phyloP scores from a whole-genome alignment of 2,797 vertebrate species.

The Zenarchopterus dispar region DNA sequence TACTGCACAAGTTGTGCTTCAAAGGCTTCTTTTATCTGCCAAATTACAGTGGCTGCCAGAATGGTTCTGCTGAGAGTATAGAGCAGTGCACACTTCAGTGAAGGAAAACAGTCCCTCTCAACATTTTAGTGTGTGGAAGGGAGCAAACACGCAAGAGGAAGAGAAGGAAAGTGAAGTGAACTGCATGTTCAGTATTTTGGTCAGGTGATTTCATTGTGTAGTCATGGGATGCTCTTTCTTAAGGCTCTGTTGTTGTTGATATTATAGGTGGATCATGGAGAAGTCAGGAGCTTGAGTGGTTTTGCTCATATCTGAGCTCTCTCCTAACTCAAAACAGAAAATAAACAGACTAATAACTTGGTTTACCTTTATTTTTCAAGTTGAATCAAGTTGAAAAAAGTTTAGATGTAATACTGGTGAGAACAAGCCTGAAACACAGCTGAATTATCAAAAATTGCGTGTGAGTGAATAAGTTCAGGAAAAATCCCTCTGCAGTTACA shows the following conservation, averaged over 20 bases:
- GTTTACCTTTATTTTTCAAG: neutral
- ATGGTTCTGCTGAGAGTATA: constrained; percentile 35
- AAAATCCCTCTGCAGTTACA: constrained; percentile 52
- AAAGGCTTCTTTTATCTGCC: constrained; percentile 59
- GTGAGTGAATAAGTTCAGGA: constrained; percentile 46
- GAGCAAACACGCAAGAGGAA: constrained; percentile 37
- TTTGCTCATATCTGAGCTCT: constrained; percentile 28
- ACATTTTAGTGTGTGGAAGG: constrained; percentile 30
- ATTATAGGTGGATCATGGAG: constrained; percentile 26
- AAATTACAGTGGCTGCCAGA: constrained; percentile 46
- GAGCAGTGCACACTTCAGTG: constrained; percentile 12
- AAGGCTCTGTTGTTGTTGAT: constrained; percentile 27
- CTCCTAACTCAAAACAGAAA: neutral
- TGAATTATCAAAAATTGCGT: constrained; percentile 13
- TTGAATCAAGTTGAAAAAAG: neutral
- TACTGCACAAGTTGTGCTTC: constrained; percentile 39
- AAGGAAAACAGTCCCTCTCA: constrained; percentile 33
- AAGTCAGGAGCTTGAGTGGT: constrained; percentile 34
- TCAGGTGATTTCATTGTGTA: neutral
- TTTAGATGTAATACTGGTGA: constrained; percentile 1
- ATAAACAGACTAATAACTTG: no score
- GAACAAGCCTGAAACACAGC: constrained; percentile 3
- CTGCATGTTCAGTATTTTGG: no score
- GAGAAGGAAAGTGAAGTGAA: neutral
- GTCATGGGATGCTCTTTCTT: constrained; percentile 2